Conservation (phyloP, 1,140 invertebrate genomes). For the Thalassaphorura encarpata region DNA sequence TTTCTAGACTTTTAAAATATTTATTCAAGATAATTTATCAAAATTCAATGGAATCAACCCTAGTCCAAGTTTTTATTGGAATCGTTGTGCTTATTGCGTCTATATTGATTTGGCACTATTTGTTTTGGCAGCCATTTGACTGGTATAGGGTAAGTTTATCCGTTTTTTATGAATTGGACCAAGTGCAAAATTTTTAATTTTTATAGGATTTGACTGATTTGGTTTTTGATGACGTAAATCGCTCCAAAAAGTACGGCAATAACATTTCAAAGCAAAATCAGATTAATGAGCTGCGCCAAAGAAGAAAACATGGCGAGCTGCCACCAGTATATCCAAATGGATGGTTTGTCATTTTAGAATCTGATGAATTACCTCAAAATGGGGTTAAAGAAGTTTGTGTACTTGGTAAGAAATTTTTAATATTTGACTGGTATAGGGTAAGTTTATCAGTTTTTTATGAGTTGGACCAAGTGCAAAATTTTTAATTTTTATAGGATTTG, state of each 20-base stretch:
- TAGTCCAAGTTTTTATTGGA: too few relatives aligned
- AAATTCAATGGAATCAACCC: too few relatives aligned
- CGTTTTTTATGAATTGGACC: neutral
- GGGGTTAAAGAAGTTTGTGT: conserved; percentile 17
- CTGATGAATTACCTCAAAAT: conserved; percentile 32
- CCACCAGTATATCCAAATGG: conserved; percentile 50
- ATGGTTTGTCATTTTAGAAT: conserved; percentile 47
- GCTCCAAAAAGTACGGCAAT: neutral
- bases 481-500: conserved; percentile 2
- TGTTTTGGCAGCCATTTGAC: conserved; percentile 26
- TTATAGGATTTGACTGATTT: conserved; percentile 9
- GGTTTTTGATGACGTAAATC: conserved; percentile 1
- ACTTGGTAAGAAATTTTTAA: conserved; percentile 6
- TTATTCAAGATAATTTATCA: too few relatives aligned
- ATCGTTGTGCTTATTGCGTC: too few relatives aligned
- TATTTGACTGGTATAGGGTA: neutral
- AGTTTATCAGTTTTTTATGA: conserved; percentile 36
- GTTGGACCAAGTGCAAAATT: conserved; percentile 38
- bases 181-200: neutral
- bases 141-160: conserved; percentile 19
- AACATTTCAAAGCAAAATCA: conserved; percentile 3
- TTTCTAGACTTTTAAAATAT: too few relatives aligned
- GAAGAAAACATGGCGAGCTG: conserved; percentile 37
- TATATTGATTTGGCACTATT: conserved; percentile 22
- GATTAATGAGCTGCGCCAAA: conserved; percentile 20